Base-by-base conservation (phyloP, 2,113 vertebrate genomes). In the Sinocyclocheilus maitianheensis region DNA sequence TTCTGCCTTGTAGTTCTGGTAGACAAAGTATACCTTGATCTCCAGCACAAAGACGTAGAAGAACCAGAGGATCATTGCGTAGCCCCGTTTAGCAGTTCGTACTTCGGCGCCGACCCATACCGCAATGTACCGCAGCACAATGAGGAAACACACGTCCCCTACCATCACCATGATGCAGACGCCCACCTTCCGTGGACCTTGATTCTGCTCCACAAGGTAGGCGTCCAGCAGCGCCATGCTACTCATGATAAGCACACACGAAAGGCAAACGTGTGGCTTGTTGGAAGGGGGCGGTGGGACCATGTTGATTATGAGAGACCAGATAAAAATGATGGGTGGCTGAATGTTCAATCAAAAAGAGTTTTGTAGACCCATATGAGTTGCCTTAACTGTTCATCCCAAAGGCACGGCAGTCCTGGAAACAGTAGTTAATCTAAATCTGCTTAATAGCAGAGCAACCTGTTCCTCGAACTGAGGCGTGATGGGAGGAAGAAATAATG, bases 21-120 rank as follows among this genome's bases (percentile, higher is more conserved):
- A 91, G 48, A 91, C 65, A n/a, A 91, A 91, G 81, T 91, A 91
- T 53, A 91, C 90, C 55, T 91, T 91, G 86, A 91, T 91, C 86
- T 91, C 91, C 67, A 91, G 77, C 34, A 91, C 91, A 40, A 91
- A 91, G 84, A 91, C 80, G 26, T 91, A 91, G 81, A 91, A 86
- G 88, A 91, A 91, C 91, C 91, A 91, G 34, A 91, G 89, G 24
- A 91, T 88, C 91, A 91, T 91, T 77, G 91, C 89, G 1, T 91
- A 91, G 76, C 91, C 91, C 0, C 91, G 87, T 74, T 90, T 90
- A 12, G 91, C 89, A 0, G 90, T 88, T 5, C 89, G 77, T 3
- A 91, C 91, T 83, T 91, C 91, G 0, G 91, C 85, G 1, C 91
- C 90, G 30, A 91, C 90, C 90, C 90, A 91, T 63, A 90, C 90